Evolutionary conservation across 2,113 vertebrate genomes (phyloP), one percentile per base, ranked within the genome.

Genomic region (Bucco capensis): DNA sequence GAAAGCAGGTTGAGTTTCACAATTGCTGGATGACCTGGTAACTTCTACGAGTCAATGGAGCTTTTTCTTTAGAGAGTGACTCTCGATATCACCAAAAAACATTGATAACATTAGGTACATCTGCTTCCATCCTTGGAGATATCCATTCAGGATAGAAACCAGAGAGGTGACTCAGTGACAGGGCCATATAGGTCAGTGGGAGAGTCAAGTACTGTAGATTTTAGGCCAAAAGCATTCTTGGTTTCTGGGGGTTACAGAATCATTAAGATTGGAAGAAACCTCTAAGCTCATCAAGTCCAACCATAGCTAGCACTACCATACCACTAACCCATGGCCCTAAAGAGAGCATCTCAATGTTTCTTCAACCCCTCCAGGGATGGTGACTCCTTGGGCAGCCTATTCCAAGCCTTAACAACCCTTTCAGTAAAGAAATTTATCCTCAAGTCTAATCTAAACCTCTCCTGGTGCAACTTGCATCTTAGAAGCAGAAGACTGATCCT

Each of bases 21-120:
- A 38, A 5, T 37, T 1, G 0, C n/a, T 56, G 19, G 9, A 28
- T 66, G 30, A 42, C 7, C 3, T 1, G 1, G 18, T 56, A 27
- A 58, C 15, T 37, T 75, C 33, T 49, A 31, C 47, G 42, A 75
- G 18, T 44, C 5, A 5, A 2, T 33, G 6, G 30, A 71, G 6
- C 4, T 18, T 87, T 75, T 70, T 60, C 28, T 71, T 73, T 37
- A 28, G 16, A 14, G 9, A 28, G 3, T 14, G 30, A 3, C 6
- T 47, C 30, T 78, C 14, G 18, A 9, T 24, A 67, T 19, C 33
- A 40, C 12, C 30, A n/a, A 38, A 44, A 50, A 44, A 4, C 8
- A 2, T 4, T 10, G n/a, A 6, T 49, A 57, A 35, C 12, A 33
- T 5, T 42, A 46, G 15, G 6, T 50, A 6, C 8, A 38, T 27